Base-by-base conservation (phyloP, 2,888 invertebrate genomes). In the Epirrita christyi region DNA sequence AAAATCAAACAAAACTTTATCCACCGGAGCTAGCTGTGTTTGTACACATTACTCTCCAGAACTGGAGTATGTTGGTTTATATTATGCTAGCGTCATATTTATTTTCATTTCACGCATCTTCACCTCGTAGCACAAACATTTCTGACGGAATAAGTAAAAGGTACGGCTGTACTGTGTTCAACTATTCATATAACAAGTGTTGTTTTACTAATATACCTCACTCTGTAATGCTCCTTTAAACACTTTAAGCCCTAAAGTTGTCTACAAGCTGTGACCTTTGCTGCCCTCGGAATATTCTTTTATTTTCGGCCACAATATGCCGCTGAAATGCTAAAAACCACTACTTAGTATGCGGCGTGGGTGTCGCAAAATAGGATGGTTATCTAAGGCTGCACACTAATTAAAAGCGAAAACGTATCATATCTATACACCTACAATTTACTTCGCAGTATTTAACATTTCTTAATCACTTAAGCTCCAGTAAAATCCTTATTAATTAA, bases 261-360 rank as follows among this genome's bases (percentile, higher is more conserved):
- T 34, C 21, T 41, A 27, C 50, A 21, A 41, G n/a, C 32, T 2
- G 21, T 21, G 38, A 50, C 49, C 46, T 57, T 54, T 54, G 41
- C 42, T 2, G 41, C 51, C 42, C 34, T 47, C 37, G 29, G 38
- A 51, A 41, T 48, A 3, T 38, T 46, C 34, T 51, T 51, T 56
- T 61, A 29, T 42, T 49, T 54, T 48, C 42, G 43, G 21, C 37
- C 32, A 53, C 42, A 55, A 45, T 52, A 36, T 52, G 8, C 15
- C 34, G 4, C 21, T 21, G 21, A 21, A 21, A 21, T 21, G 29
- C 29, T 51, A 21, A 43, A 32, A 56, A 49, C 53, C 53, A 41
- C 56, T 21, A 8, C 32, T 32, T 32, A 32, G 2, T 8, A 42
- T 36, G 37, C 53, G 44, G 46, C 46, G 54, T 46, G 41, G 48